These are phyloP conservation scores for Syngnathoides biaculeatus DNA, from an alignment of 2,113 vertebrate genomes.

Conservation along the genomic window DNA sequence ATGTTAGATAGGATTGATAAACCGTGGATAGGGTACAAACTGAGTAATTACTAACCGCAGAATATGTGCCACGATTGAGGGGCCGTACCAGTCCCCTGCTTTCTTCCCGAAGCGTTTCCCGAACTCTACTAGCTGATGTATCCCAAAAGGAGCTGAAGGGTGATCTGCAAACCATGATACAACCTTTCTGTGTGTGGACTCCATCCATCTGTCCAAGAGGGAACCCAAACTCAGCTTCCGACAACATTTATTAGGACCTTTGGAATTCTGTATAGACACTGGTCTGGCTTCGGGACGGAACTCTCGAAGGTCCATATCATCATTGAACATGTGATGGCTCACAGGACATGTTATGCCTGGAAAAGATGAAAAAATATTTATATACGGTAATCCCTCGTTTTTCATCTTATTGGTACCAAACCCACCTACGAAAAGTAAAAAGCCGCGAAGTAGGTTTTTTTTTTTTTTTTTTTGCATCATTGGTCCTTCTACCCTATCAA, in stretches of 20 bases:
- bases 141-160: slow-evolving; percentile 76
- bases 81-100: slow-evolving; percentile 91
- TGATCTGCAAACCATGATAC: slow-evolving; percentile 82
- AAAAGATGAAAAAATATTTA: background rate
- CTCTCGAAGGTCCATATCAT: slow-evolving; percentile 66
- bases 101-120: slow-evolving; percentile 81
- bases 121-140: slow-evolving; percentile 80
- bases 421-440: no score
- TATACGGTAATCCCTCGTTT: no score
- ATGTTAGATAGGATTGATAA: background rate
- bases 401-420: no score
- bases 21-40: background rate
- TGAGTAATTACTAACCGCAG: slow-evolving; percentile 74
- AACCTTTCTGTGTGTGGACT: slow-evolving; percentile 69
- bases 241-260: background rate
- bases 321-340: slow-evolving; percentile 51
- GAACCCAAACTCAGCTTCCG: slow-evolving; percentile 55
- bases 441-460: no score
- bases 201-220: slow-evolving; percentile 54
- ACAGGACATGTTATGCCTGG: slow-evolving; percentile 74
- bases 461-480: no score
- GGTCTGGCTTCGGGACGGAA: slow-evolving; percentile 12
- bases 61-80: slow-evolving; percentile 82
- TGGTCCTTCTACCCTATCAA: no score
- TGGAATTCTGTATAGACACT: background rate